These are phyloP conservation scores for Gerris lacustris DNA, from an alignment of 2,888 invertebrate species.

Conservation along the genomic window DNA sequence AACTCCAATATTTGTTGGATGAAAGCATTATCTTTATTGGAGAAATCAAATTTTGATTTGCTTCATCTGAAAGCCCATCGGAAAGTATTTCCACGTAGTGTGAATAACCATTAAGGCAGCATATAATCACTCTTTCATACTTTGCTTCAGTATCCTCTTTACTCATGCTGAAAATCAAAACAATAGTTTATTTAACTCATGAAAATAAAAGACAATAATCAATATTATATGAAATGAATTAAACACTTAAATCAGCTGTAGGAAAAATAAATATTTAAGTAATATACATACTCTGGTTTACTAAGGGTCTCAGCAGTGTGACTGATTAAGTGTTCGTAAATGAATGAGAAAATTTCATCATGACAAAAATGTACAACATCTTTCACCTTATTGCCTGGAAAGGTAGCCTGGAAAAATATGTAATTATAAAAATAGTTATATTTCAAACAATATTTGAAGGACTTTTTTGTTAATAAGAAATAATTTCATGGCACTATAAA, in stretches of 20 bases:
- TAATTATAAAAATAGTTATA: no score
- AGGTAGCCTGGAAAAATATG: conserved; percentile 49
- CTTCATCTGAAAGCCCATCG: conserved; percentile 40
- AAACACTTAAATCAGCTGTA: no score
- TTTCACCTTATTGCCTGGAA: conserved; percentile 61
- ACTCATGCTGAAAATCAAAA: background rate
- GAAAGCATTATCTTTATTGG: conserved; percentile 26
- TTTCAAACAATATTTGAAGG: no score
- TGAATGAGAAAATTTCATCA: conserved; percentile 59
- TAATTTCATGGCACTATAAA: no score
- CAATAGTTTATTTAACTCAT: no score
- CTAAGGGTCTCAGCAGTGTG: conserved; percentile 46
- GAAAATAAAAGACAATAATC: no score
- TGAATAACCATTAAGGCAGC: conserved; percentile 53
- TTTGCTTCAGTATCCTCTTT: conserved; percentile 56
- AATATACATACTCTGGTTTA: conserved; percentile 39
- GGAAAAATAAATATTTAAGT: no score
- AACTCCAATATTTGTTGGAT: conserved; percentile 59
- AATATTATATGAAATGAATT: no score
- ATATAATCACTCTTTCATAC: conserved; percentile 51
- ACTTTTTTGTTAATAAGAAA: no score
- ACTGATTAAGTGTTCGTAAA: conserved; percentile 56
- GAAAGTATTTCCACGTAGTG: conserved; percentile 49
- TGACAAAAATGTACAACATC: conserved; percentile 75
- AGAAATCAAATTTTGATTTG: conserved; percentile 44